These are phyloP conservation scores for Cavia aperea DNA, from an alignment of 2,113 vertebrate genomes.

Conservation along the genomic window DNA sequence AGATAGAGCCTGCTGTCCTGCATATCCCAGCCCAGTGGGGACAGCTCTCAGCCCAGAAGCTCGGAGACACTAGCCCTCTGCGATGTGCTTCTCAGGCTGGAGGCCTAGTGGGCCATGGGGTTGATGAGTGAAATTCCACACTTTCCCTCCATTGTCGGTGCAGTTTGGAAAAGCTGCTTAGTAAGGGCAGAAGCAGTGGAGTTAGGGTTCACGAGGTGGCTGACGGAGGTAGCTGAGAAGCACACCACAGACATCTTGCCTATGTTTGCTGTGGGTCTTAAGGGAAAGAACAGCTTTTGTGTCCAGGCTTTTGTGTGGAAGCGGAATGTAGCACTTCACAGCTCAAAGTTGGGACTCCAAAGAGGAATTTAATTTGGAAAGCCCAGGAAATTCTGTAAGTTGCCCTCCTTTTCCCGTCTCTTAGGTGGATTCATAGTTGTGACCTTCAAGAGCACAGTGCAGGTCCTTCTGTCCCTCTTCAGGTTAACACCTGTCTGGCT, in stretches of 20 bases:
- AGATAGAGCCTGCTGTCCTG: not conserved
- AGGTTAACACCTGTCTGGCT: not conserved
- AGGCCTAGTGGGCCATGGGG: not conserved
- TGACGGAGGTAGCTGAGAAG: conserved; percentile 1
- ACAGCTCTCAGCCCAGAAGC: not conserved
- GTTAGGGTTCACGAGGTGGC: not conserved
- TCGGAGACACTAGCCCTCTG: not conserved
- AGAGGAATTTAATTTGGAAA: not conserved
- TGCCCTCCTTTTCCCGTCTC: not conserved
- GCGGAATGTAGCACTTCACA: conserved; percentile 19
- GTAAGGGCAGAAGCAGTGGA: not conserved
- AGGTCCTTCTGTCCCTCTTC: not conserved
- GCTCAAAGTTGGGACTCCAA: not conserved
- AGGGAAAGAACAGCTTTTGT: not conserved
- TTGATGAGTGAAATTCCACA: not conserved
- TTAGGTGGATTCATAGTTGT: not conserved
- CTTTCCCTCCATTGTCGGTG: not conserved
- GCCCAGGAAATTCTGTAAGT: not conserved
- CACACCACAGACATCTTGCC: not conserved
- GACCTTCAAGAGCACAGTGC: not conserved
- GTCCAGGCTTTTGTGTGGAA: not conserved
- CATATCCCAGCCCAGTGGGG: not conserved
- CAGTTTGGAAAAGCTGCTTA: conserved; percentile 20
- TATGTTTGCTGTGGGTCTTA: not conserved
- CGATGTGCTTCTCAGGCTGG: conserved; percentile 45